Conservation (phyloP, 2,797 vertebrate species). For the Sebastes hopkinsi region DNA sequence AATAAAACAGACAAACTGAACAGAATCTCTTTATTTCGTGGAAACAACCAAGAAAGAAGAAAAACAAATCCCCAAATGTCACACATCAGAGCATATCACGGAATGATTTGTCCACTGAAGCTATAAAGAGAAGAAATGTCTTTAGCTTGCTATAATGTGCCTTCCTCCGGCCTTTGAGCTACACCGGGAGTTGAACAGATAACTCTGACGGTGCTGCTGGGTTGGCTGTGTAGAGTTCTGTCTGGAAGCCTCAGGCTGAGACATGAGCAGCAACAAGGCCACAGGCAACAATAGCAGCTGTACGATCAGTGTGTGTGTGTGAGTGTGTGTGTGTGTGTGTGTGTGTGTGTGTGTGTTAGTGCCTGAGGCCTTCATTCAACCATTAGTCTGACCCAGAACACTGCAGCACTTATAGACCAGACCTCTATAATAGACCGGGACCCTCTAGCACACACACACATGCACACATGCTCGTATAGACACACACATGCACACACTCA, state of each 20-base stretch:
- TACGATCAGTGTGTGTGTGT: neutral
- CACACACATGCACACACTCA: neutral
- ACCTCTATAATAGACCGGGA: neutral
- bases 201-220: neutral
- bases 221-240: neutral
- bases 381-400: conserved; percentile 12
- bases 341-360: neutral
- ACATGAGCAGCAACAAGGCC: conserved; percentile 4
- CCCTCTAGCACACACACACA: neutral
- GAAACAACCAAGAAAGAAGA: neutral
- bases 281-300: neutral
- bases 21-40: too few species aligned
- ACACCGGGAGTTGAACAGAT: neutral
- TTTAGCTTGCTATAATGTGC: neutral
- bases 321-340: neutral
- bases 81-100: neutral
- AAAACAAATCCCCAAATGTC: neutral
- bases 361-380: conserved; percentile 1
- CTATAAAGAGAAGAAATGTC: neutral
- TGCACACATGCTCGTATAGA: neutral
- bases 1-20: too few species aligned
- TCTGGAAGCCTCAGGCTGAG: neutral
- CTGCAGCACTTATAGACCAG: conserved; percentile 37
- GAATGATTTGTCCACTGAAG: neutral
- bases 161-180: neutral